Evolutionary conservation across 30 jellyfish, hydroid and myxozoan genomes (phyloP), one percentile per base, ranked within the genome.

Genomic region (Turritopsis dohrnii): DNA sequence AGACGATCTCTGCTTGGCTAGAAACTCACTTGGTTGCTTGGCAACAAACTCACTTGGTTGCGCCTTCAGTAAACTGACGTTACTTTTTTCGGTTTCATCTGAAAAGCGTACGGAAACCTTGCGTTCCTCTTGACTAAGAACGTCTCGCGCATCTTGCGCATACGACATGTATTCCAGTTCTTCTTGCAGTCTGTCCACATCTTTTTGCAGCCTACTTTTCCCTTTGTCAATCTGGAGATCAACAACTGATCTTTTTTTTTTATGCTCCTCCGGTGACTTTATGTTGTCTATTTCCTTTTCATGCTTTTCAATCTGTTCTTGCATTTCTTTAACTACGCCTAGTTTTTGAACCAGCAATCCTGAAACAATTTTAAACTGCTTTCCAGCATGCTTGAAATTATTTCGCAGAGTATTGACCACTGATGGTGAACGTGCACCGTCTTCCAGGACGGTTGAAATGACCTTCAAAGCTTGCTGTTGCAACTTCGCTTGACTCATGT

Each of bases 341-440:
- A 24, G 19, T 28, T 28, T 28, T 24, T 52, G 76, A 1, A 26
- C 72, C 7, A 9, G 26, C 19, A 29, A 28, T 28, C 0, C 28
- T 5, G 85, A 77, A 27, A 77, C 27, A 21, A 13, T 25, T 1
- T 77, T 77, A 29, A 77, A 22, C 28, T 77, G 85, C 0, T 77
- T 77, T 9, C 27, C 0, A 77, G 71, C 66, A 52, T 13, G 28
- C 0, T n/a, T 77, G 23, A 77, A 77, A 18, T 77, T 1, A 7
- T 27, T 77, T 19, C 71, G 41, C 52, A 60, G 27, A 9, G 66
- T 16, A 0, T 7, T 28, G 4, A 72, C n/a, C 4, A 17, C 65
- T 8, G 85, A 3, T 13, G 60, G 5, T 13, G 13, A 29, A 1
- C 30, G 71, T 18, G 53, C 29, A 1, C 73, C 85, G 71, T 28